Base-by-base conservation (phyloP, 2,113 vertebrate species). In the Aphyosemion australe region DNA sequence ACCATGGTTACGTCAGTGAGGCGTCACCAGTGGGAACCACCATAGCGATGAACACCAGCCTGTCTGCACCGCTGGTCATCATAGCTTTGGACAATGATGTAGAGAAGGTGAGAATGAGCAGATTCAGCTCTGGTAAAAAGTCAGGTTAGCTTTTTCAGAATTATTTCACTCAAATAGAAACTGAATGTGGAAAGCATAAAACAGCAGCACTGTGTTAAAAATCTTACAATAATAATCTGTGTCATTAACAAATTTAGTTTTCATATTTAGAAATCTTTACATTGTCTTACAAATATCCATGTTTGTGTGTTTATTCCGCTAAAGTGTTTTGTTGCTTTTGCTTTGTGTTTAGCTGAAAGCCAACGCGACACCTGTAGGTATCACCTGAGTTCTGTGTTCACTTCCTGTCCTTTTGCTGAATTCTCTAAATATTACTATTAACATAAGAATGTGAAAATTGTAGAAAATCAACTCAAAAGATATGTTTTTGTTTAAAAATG, bases 31-130 rank as follows among this genome's bases (percentile, higher is more conserved):
- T 98, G 59, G 97, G 97, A 71, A 93, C 97, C 3, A 98, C 95
- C 1, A 46, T 99, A 78, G 93, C 94, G 0, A 89, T 89, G 11
- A 93, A 82, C 55, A 41, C 78, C 20, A 94, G 94, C 80, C 86
- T 98, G 59, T 95, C 94, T 4, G 85, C 89, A 8, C 94, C 96
- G 0, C 88, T 99, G 42, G 85, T 89, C 69, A 90, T 99, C 2
- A 21, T 95, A 6, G 96, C 94, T 59, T 89, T 99, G 88, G 97
- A 99, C 88, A 97, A 98, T 0, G 97, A 99, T 26, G 90, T 98
- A 61, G 96, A 99, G 77, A 95, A 99, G 92, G 97, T 99, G 86
- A 84, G 83, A 39, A 41, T 19, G 2, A 57, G 50, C 32, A 12
- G 13, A 41, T 9, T 1, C 39, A 13, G 16, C 56, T 47, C 46